These are phyloP conservation scores for Conistra vaccinii DNA, from an alignment of 2,888 invertebrate species.

Conservation along the genomic window DNA sequence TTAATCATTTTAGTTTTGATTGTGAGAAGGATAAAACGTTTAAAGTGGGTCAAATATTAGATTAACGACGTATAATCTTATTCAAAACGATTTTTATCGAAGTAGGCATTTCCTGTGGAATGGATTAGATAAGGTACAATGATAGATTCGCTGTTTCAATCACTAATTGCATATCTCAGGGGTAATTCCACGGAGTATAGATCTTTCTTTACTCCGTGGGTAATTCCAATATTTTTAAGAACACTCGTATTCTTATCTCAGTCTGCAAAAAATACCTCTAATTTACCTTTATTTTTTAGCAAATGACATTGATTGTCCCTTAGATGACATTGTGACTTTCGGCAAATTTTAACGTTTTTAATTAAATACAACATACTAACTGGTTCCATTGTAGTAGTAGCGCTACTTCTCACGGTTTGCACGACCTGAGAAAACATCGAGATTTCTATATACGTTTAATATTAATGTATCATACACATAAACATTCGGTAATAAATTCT, in stretches of 20 bases:
- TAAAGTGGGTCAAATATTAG: neutral
- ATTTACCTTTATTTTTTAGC: neutral
- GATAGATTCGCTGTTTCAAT: neutral
- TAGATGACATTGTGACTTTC: neutral
- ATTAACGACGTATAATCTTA: slow-evolving; percentile 1
- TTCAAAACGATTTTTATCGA: neutral
- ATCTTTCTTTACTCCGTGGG: no score
- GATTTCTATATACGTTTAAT: no score
- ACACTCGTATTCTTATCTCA: neutral
- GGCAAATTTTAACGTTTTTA: neutral
- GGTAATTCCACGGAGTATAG: no score
- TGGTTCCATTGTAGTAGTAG: no score
- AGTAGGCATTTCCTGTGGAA: neutral
- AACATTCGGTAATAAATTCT: no score
- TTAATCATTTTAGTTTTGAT: neutral
- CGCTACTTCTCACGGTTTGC: no score
- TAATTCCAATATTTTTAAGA: no score
- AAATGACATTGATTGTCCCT: neutral
- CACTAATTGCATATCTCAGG: neutral
- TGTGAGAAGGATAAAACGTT: neutral
- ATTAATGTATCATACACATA: no score
- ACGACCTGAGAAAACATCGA: no score
- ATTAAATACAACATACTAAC: no score
- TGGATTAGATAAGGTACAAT: neutral
- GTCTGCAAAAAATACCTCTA: neutral